Conservation (phyloP, 2,797 vertebrate genomes). For the Diglossa cyanea region DNA sequence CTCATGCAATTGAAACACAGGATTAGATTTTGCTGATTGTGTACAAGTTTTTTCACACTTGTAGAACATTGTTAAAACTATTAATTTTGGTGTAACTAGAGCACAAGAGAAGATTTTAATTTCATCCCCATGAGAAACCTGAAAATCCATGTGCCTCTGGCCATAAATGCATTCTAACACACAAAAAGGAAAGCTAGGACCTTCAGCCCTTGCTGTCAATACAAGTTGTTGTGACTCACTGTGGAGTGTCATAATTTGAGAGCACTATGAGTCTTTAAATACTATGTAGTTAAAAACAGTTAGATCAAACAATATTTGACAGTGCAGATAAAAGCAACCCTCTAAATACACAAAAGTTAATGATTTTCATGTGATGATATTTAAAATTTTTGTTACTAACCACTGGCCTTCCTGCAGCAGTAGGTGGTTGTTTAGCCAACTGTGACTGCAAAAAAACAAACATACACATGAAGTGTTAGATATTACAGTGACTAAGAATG, state of each 20-base stretch:
- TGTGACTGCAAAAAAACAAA: constrained; percentile 83
- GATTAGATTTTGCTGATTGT: background rate
- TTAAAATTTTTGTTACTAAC: constrained; percentile 76
- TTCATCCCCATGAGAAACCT: background rate
- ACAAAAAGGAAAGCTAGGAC: background rate
- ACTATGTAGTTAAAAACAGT: background rate
- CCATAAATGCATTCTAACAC: background rate
- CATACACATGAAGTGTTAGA: background rate
- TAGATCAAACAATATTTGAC: background rate
- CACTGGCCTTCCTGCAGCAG: constrained; percentile 91
- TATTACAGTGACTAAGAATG: background rate
- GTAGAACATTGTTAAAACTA: background rate
- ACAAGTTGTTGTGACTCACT: background rate
- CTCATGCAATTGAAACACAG: background rate
- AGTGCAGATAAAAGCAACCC: background rate
- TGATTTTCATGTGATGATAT: background rate
- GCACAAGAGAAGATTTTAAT: background rate
- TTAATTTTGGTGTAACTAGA: background rate
- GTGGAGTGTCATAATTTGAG: background rate
- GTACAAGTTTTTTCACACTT: background rate
- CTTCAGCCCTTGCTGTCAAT: background rate
- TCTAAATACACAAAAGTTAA: background rate
- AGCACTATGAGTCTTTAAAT: background rate
- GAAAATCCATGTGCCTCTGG: background rate
- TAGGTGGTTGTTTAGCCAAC: constrained; percentile 92